Conservation (phyloP, 1,140 invertebrate genomes). For the Drosophila nannoptera region DNA sequence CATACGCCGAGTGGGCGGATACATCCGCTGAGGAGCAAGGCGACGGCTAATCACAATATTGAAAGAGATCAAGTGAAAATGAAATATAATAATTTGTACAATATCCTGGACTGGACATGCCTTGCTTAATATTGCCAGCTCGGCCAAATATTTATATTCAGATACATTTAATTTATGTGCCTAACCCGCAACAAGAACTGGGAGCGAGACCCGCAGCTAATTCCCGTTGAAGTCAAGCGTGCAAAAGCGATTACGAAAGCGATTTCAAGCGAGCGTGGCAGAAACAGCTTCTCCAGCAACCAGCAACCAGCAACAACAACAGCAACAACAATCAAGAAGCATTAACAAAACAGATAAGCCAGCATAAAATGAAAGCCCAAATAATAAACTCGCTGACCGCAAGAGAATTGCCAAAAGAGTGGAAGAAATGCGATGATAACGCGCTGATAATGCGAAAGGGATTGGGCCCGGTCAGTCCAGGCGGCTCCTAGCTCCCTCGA, state of each 20-base stretch:
- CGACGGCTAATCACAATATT: conserved; percentile 21
- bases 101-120: no score
- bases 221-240: conserved; percentile 69
- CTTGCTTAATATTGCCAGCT: neutral
- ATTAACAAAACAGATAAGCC: conserved; percentile 53
- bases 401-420: conserved; percentile 48
- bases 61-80: no score
- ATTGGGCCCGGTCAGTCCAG: conserved; percentile 15
- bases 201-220: conserved; percentile 62
- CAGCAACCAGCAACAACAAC: conserved; percentile 2
- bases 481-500: conserved; percentile 23
- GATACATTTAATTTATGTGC: conserved; percentile 50
- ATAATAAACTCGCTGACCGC: conserved; percentile 78
- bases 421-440: conserved; percentile 76
- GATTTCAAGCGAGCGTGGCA: conserved; percentile 36
- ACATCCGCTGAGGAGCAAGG: conserved; percentile 37
- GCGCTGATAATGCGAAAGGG: conserved; percentile 68
- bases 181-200: conserved; percentile 7
- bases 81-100: neutral
- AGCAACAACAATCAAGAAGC: neutral
- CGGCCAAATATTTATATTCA: conserved; percentile 24
- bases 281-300: conserved; percentile 53
- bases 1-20: conserved; percentile 58
- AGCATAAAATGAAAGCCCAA: conserved; percentile 63
- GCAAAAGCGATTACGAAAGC: conserved; percentile 67